Evolutionary conservation across 2,113 vertebrate species (phyloP).

Genomic region (Hemichromis elongatus): DNA sequence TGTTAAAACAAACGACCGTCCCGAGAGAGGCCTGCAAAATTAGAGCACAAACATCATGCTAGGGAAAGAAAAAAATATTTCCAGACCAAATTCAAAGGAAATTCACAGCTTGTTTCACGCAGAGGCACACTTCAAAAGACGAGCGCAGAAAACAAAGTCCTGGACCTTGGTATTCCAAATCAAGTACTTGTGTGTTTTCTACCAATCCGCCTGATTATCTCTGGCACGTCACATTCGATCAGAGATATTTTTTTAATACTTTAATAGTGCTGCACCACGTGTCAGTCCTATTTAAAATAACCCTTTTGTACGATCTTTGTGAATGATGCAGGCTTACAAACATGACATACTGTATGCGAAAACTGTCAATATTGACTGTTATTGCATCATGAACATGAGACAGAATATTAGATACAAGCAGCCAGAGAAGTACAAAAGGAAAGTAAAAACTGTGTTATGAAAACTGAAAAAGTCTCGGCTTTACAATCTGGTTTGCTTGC

Average conservation of each 20-base stretch:
- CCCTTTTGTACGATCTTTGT: neutral
- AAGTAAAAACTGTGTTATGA: neutral
- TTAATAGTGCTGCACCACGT: neutral
- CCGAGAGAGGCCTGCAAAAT: constrained; percentile 20
- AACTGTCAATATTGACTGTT: constrained; percentile 25
- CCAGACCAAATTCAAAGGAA: constrained; percentile 47
- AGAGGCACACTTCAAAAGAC: constrained; percentile 34
- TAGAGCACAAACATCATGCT: constrained; percentile 43
- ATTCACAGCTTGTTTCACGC: constrained; percentile 6
- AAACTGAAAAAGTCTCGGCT: neutral
- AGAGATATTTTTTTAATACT: neutral
- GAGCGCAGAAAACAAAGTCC: neutral
- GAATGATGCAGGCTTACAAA: constrained; percentile 38
- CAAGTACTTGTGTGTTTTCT: neutral
- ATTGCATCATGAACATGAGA: constrained; percentile 49
- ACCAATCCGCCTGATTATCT: neutral
- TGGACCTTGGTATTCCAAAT: neutral
- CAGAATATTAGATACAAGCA: constrained; percentile 24
- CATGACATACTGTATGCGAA: neutral
- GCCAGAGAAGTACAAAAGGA: constrained; percentile 3
- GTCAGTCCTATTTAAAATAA: constrained; percentile 13
- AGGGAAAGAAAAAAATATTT: constrained; percentile 4
- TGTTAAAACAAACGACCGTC: constrained; percentile 63
- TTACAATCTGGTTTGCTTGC: neutral
- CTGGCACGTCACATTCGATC: neutral